Percentiles rank a stretch among this genome's conserved stretches.
These are phyloP conservation scores for Orthosia gracilis DNA, from an alignment of 2,888 invertebrate genomes.

Conservation along the genomic window DNA sequence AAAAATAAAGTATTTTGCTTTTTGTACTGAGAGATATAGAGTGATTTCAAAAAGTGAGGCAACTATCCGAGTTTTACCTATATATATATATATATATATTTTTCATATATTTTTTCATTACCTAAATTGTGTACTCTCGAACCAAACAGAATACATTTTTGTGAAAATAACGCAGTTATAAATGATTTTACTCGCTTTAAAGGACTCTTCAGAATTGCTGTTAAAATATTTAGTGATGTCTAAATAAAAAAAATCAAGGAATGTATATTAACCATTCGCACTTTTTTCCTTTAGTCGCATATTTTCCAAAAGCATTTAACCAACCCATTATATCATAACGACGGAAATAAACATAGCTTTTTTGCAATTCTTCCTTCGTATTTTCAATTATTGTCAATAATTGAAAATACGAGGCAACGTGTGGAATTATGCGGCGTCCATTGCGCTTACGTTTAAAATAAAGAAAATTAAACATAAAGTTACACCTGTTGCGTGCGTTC, in stretches of 20 bases:
- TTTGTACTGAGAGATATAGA: no score
- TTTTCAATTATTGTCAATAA: constrained; percentile 31
- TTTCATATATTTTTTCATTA: no score
- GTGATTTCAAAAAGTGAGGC: no score
- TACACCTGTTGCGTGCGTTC: constrained; percentile 49
- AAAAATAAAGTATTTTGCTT: no score
- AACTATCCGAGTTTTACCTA: no score
- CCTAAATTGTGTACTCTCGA: no score
- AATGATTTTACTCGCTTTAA: not conserved
- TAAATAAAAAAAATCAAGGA: not conserved
- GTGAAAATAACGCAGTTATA: not conserved
- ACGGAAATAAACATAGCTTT: constrained; percentile 27
- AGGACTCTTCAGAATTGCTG: not conserved
- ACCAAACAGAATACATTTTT: not conserved
- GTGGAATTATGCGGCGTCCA: constrained; percentile 26
- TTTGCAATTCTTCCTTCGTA: no score
- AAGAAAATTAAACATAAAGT: constrained; percentile 25
- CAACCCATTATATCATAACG: not conserved
- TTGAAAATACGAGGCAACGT: constrained; percentile 34
- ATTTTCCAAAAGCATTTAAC: not conserved
- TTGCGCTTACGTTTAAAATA: constrained; percentile 34
- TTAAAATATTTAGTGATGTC: not conserved
- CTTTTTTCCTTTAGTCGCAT: not conserved
- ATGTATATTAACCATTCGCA: not conserved
- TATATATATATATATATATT: no score